Percentiles rank a stretch among this genome's conserved stretches.
phyloP scores from a whole-genome alignment of 2,888 invertebrate genomes.

The Amblyjoppa fuscipennis region DNA sequence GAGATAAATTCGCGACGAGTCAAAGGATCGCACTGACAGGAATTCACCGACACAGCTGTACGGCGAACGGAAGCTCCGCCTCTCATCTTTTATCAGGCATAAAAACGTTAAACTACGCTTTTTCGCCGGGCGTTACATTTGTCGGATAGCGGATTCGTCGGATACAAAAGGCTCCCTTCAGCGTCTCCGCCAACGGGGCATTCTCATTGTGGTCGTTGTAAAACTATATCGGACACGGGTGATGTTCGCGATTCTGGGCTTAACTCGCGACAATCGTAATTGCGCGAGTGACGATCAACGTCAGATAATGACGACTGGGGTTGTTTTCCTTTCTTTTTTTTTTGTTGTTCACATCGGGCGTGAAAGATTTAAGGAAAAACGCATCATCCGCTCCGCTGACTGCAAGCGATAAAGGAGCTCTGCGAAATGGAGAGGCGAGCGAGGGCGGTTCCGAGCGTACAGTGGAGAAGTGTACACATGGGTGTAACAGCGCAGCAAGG shows the following conservation, averaged over 20 bases:
- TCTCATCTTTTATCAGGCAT: slow-evolving; percentile 12
- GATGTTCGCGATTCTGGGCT: neutral
- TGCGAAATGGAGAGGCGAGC: slow-evolving; percentile 74
- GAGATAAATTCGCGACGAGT: slow-evolving; percentile 48
- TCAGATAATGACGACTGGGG: slow-evolving; percentile 11
- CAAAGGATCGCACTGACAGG: slow-evolving; percentile 62
- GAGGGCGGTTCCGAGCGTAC: slow-evolving; percentile 33
- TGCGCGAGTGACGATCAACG: neutral
- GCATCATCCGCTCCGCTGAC: slow-evolving; percentile 75
- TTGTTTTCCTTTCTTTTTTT: neutral
- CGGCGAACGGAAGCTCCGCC: slow-evolving; percentile 65
- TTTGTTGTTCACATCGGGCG: slow-evolving; percentile 73
- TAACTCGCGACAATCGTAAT: neutral
- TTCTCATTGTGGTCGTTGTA: neutral
- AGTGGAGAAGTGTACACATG: slow-evolving; percentile 9
- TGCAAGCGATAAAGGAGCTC: slow-evolving; percentile 75
- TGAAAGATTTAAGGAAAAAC: slow-evolving; percentile 76
- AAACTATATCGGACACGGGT: neutral
- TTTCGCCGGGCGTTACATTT: slow-evolving; percentile 80
- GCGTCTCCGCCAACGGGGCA: neutral
- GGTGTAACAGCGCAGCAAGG: slow-evolving; percentile 4
- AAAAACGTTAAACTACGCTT: slow-evolving; percentile 77
- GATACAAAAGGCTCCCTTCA: neutral
- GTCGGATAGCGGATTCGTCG: slow-evolving; percentile 76
- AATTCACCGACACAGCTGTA: slow-evolving; percentile 76